A percentile compares a stretch with the other conserved stretches of the same genome.
Conservation (phyloP, 2,113 vertebrate species). For the Tenebrosternarchus preto region DNA sequence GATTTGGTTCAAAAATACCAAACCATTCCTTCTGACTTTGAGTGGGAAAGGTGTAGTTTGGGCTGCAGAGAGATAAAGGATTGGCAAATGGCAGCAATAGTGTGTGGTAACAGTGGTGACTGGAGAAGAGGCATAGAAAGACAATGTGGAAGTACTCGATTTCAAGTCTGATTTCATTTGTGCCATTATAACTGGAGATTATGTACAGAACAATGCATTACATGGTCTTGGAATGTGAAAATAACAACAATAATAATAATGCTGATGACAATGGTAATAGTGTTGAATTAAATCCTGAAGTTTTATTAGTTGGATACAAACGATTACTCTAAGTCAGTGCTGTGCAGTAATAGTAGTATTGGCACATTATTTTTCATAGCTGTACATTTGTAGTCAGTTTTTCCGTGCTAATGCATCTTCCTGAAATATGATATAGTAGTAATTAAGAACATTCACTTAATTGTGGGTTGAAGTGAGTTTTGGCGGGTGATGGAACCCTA, state of each 20-base stretch:
- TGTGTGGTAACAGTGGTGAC: constrained; percentile 27
- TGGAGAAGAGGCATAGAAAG: constrained; percentile 48
- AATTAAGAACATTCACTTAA: not conserved
- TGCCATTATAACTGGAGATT: constrained; percentile 38
- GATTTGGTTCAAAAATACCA: not conserved
- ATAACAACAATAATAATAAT: no score
- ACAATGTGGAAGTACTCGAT: constrained; percentile 38
- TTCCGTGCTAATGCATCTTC: no score
- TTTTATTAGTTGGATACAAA: no score
- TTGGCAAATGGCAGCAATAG: not conserved
- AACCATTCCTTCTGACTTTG: constrained; percentile 1
- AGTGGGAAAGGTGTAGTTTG: not conserved
- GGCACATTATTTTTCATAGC: no score
- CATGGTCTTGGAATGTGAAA: no score
- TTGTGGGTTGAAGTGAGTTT: not conserved
- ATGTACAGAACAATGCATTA: no score
- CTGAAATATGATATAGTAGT: not conserved
- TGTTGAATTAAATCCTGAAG: no score
- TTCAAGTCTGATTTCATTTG: constrained; percentile 43
- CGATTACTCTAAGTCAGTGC: no score
- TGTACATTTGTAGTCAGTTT: no score
- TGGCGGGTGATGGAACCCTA: no score
- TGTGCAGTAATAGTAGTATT: no score
- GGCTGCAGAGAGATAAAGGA: not conserved
- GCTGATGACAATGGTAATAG: no score